Conservation (phyloP, 2,113 vertebrate species). For the Loxodonta africana region DNA sequence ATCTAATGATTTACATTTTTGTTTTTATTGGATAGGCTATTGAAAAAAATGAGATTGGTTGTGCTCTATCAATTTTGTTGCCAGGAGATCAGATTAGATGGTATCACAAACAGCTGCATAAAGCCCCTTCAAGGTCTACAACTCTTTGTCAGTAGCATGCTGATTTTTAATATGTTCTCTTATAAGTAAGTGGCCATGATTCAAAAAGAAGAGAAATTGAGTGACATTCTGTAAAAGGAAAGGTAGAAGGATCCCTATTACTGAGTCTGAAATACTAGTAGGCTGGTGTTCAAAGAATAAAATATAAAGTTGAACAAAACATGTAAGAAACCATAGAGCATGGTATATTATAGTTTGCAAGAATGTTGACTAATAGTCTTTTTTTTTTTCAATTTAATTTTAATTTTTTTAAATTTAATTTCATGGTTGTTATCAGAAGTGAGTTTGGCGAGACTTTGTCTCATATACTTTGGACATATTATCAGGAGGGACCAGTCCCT, state of each 20-base stretch:
- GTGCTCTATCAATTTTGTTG: constrained; percentile 56
- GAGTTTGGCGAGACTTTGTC: too few species aligned
- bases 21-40: not conserved
- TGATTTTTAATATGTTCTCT: constrained; percentile 41
- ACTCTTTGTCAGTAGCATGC: not conserved
- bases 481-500: too few species aligned
- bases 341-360: not conserved
- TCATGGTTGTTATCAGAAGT: too few species aligned
- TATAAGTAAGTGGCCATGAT: not conserved
- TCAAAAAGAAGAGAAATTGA: not conserved
- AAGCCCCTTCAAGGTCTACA: not conserved
- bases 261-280: not conserved
- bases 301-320: not conserved
- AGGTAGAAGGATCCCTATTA: not conserved
- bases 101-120: not conserved
- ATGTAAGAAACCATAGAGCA: not conserved
- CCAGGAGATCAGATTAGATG: constrained; percentile 33
- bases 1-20: constrained; percentile 19
- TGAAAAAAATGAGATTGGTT: constrained; percentile 6
- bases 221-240: not conserved
- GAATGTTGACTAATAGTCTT: not conserved
- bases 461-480: too few species aligned
- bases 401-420: too few species aligned
- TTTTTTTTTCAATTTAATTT: too few species aligned
- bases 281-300: not conserved